Evolutionary conservation across 2,888 invertebrate genomes (phyloP), one percentile per base, ranked within the genome.

Genomic region (Leptogaster cylindrica): DNA sequence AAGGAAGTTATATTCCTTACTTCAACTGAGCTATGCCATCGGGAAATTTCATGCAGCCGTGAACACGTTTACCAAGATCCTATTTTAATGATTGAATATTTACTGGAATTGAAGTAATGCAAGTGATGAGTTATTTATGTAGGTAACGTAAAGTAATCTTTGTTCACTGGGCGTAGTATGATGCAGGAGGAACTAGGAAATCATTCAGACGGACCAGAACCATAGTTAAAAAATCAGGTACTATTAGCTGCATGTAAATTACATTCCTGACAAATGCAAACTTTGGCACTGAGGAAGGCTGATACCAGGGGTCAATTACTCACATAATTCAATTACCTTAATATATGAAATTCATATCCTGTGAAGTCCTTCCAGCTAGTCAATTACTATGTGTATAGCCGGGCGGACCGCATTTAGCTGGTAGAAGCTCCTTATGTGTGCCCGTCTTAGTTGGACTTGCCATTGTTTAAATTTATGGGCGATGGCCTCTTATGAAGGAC

Each of bases 391-490:
- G n/a, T n/a, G n/a, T n/a, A n/a, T n/a, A n/a, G n/a, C n/a, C n/a
- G n/a, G n/a, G n/a, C n/a, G n/a, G n/a, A n/a, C n/a, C n/a, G n/a
- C n/a, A n/a, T n/a, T n/a, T n/a, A n/a, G n/a, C n/a, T n/a, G n/a
- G n/a, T n/a, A n/a, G n/a, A n/a, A n/a, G n/a, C n/a, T n/a, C n/a
- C n/a, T n/a, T n/a, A n/a, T 58, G 58, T 48, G 64, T 46, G 48
- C 39, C 55, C 25, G n/a, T 39, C 28, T 28, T 28, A 61, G 39
- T 65, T 65, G 65, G 33, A 51, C 64, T 64, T 48, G 65, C 50
- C 65, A 50, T 65, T 65, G 50, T 65, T 65, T 65, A 51, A 65
- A 65, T 65, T 65, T 65, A 65, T 65, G 51, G 46, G 48, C 36
- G 18, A 14, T 48, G 48, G 48, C 12, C 36, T 23, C 36, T 23